A percentile compares a stretch with the other conserved stretches of the same genome.
These are phyloP conservation scores for Panthera uncia DNA, from an alignment of 2,113 vertebrate genomes.

Conservation along the genomic window DNA sequence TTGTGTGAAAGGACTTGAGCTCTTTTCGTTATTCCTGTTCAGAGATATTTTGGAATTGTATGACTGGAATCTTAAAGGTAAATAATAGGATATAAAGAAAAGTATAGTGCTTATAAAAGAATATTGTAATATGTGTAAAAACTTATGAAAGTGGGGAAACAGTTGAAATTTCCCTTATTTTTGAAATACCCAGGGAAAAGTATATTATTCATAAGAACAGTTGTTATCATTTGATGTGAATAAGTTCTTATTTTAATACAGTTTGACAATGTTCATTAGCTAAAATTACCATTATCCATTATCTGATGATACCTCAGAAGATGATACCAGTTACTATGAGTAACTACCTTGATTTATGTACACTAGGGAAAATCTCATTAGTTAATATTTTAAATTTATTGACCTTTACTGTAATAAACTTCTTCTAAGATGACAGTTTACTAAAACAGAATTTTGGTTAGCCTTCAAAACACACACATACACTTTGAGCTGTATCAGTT, in stretches of 20 bases:
- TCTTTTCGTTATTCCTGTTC: conserved; percentile 95
- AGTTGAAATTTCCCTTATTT: conserved; percentile 24
- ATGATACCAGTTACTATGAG: not conserved
- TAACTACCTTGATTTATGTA: conserved; percentile 30
- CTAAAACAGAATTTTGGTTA: conserved; percentile 14
- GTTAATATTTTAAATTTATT: conserved; percentile 59
- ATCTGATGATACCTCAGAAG: not conserved
- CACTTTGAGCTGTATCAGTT: not conserved
- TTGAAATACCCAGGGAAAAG: conserved; percentile 9
- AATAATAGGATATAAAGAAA: conserved; percentile 41
- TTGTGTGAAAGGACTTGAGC: conserved; percentile 95
- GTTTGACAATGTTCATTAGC: not conserved
- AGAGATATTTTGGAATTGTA: conserved; percentile 97
- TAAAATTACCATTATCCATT: not conserved
- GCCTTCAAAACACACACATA: not conserved
- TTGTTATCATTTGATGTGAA: not conserved
- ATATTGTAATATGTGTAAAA: not conserved
- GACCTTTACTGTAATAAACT: conserved; percentile 11
- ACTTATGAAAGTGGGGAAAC: not conserved
- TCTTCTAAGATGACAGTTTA: not conserved
- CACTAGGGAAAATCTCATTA: not conserved
- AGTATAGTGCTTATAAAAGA: not conserved
- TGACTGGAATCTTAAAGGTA: conserved; percentile 99
- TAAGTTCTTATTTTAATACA: not conserved
- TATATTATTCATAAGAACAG: not conserved